Percentiles rank a stretch among this genome's conserved stretches.
Conservation (phyloP, 2,888 invertebrate genomes). For the Ligdia adustata region DNA sequence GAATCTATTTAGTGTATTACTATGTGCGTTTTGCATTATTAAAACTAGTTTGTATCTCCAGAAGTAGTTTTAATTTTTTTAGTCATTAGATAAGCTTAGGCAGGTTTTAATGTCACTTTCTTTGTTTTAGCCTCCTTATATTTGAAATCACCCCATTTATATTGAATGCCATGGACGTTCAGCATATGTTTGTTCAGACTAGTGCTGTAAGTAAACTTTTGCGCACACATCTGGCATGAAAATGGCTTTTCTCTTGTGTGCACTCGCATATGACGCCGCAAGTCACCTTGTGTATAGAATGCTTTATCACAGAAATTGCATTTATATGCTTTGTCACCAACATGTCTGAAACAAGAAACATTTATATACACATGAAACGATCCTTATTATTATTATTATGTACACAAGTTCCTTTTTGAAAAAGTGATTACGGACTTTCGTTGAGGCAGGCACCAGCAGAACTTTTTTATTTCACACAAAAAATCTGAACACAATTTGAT, state of each 20-base stretch:
- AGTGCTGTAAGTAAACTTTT: constrained; percentile 69
- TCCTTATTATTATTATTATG: no score
- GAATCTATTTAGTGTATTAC: constrained; percentile 37
- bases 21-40: constrained; percentile 35
- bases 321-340: constrained; percentile 67
- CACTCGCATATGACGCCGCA: constrained; percentile 65
- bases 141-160: constrained; percentile 66
- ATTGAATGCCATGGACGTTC: constrained; percentile 65
- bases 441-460: no score
- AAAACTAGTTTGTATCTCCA: constrained; percentile 23
- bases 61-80: constrained; percentile 20
- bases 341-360: constrained; percentile 61
- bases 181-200: constrained; percentile 78
- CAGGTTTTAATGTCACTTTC: constrained; percentile 34
- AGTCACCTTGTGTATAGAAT: constrained; percentile 67
- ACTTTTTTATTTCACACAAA: no score
- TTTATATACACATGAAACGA: not conserved
- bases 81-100: constrained; percentile 9
- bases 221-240: constrained; percentile 66
- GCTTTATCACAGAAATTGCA: constrained; percentile 63
- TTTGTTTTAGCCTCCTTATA: constrained; percentile 40
- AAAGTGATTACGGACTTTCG: no score
- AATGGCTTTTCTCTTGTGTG: constrained; percentile 74
- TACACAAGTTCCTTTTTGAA: no score
- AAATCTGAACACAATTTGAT: no score